phyloP scores from a whole-genome alignment of 1,140 invertebrate genomes.

The Myzus persicae region DNA sequence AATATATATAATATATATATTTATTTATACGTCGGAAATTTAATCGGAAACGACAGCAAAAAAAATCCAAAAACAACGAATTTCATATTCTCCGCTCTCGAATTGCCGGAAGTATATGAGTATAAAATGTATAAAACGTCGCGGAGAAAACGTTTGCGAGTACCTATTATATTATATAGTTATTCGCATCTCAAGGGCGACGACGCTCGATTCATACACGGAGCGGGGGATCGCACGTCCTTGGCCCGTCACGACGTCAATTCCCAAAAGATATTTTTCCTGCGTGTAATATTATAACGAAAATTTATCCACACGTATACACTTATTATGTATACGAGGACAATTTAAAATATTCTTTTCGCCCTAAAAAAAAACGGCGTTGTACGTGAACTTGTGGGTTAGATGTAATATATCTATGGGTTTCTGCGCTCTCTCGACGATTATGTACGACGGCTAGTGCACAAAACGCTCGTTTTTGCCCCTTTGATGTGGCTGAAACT shows the following conservation, averaged over 20 bases:
- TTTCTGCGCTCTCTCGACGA: neutral
- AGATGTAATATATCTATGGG: neutral
- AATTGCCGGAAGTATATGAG: neutral
- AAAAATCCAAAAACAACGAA: neutral
- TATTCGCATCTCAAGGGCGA: constrained; percentile 9
- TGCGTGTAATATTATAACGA: neutral
- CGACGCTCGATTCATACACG: neutral
- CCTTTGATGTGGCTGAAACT: constrained; percentile 53
- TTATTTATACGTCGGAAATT: neutral
- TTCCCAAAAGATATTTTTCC: constrained; percentile 28
- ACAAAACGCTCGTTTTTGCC: neutral
- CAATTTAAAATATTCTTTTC: constrained; percentile 3
- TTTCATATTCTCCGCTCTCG: neutral
- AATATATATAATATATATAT: neutral
- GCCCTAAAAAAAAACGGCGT: neutral
- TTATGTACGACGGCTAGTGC: neutral
- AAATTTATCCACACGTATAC: neutral
- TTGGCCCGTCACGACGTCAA: neutral
- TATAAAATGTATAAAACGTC: neutral
- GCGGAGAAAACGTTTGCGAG: neutral
- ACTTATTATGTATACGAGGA: neutral
- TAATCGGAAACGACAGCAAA: constrained; percentile 1
- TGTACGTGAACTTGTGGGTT: neutral
- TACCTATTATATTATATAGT: neutral
- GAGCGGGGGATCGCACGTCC: neutral